These are phyloP conservation scores for Leptopilina boulardi DNA, from an alignment of 1,140 invertebrate genomes.

Conservation along the genomic window DNA sequence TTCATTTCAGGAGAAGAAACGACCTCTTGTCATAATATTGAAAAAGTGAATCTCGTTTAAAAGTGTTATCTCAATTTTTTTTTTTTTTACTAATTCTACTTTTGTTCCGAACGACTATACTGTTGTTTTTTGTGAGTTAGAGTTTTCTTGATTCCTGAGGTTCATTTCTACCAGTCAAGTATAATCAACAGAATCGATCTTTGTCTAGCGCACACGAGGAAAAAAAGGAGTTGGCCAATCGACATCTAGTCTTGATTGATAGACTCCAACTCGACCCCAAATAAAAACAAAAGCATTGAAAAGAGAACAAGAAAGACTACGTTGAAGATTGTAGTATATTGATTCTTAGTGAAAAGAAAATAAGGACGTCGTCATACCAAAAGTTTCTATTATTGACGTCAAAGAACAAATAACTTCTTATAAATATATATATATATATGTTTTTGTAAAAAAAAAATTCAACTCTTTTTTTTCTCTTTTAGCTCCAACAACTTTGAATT, in stretches of 20 bases:
- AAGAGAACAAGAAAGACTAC: not conserved
- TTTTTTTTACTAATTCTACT: not conserved
- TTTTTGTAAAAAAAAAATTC: not conserved
- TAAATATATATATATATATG: not conserved
- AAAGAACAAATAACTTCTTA: not conserved
- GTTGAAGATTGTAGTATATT: slow-evolving; percentile 10
- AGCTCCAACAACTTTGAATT: not conserved
- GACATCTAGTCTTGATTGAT: slow-evolving; percentile 15
- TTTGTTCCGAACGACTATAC: not conserved
- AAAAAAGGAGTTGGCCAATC: not conserved
- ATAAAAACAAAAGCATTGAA: slow-evolving; percentile 4
- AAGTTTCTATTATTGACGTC: not conserved
- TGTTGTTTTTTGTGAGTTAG: not conserved
- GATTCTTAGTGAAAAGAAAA: slow-evolving; percentile 9
- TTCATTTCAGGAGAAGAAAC: no score
- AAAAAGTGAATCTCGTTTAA: not conserved
- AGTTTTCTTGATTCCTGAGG: not conserved
- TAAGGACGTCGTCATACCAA: not conserved
- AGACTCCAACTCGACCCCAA: not conserved
- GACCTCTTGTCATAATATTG: not conserved
- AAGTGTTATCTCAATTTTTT: not conserved
- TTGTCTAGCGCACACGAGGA: not conserved
- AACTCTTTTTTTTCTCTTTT: not conserved
- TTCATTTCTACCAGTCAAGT: not conserved
- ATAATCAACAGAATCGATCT: slow-evolving; percentile 15